A percentile compares a stretch with the other conserved stretches of the same genome.
phyloP scores from a whole-genome alignment of 2,888 invertebrate genomes.

The Operophtera brumata region DNA sequence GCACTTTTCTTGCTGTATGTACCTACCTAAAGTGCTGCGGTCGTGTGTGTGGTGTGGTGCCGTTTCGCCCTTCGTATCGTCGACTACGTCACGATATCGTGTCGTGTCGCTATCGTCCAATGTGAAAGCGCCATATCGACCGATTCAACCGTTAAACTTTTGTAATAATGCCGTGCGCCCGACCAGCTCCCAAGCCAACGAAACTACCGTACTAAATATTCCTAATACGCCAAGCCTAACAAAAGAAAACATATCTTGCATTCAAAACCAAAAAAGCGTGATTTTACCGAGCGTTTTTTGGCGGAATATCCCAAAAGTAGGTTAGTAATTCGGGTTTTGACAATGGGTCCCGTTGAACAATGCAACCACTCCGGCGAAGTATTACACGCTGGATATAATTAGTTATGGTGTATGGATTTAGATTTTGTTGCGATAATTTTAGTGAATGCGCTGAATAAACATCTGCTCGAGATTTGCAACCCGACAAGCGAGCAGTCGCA shows the following conservation, averaged over 20 bases:
- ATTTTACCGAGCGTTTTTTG: constrained; percentile 65
- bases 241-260: constrained; percentile 72
- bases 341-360: constrained; percentile 67
- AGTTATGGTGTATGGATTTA: constrained; percentile 80
- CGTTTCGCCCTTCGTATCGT: too few relatives aligned
- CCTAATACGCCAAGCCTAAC: constrained; percentile 63
- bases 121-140: too few relatives aligned
- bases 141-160: constrained; percentile 70
- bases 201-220: constrained; percentile 59
- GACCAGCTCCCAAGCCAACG: constrained; percentile 36
- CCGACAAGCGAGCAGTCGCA: constrained; percentile 66
- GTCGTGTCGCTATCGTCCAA: too few relatives aligned
- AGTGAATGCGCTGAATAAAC: constrained; percentile 72
- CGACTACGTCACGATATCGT: too few relatives aligned
- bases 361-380: constrained; percentile 55
- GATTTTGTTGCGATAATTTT: constrained; percentile 78
- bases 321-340: constrained; percentile 75
- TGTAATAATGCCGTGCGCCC: constrained; percentile 55
- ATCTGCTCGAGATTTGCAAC: constrained; percentile 72
- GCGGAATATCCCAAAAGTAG: constrained; percentile 74
- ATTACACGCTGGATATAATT: constrained; percentile 80
- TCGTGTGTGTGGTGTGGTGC: too few relatives aligned
- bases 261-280: constrained; percentile 74
- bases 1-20: too few relatives aligned
- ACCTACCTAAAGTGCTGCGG: too few relatives aligned